phyloP scores from a whole-genome alignment of 2,888 invertebrate genomes.

The Junonia oenone region DNA sequence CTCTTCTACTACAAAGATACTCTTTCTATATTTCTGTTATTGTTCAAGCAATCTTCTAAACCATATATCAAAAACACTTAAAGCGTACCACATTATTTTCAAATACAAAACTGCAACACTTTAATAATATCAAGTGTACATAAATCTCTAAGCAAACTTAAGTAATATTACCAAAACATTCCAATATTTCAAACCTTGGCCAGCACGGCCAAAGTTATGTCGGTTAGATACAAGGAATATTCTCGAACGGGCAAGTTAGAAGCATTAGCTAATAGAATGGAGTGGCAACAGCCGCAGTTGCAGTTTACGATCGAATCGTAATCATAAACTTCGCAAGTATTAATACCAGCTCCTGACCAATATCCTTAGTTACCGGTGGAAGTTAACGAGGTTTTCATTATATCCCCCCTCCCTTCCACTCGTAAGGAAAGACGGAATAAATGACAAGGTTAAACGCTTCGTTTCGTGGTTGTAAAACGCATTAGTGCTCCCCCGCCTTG shows the following conservation, averaged over 20 bases:
- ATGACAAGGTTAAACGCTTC: constrained; percentile 4
- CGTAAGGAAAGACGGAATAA: background rate
- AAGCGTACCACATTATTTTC: background rate
- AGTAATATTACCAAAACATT: background rate
- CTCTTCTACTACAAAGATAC: too few relatives aligned
- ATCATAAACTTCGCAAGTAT: constrained; percentile 40
- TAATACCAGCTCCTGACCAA: constrained; percentile 30
- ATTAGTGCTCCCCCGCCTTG: constrained; percentile 12
- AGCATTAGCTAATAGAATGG: constrained; percentile 12
- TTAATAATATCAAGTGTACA: background rate
- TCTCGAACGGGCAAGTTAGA: background rate
- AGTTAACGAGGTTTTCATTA: constrained; percentile 18
- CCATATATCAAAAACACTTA: background rate
- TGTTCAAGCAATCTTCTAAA: too few relatives aligned
- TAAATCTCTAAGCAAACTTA: background rate
- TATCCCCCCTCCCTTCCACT: background rate
- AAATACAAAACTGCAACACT: background rate
- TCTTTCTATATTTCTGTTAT: too few relatives aligned
- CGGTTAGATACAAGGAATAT: background rate
- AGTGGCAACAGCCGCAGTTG: constrained; percentile 11
- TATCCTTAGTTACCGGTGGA: constrained; percentile 19
- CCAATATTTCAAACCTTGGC: background rate
- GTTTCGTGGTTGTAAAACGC: constrained; percentile 8
- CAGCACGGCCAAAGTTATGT: background rate
- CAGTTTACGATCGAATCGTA: constrained; percentile 29